Conservation (phyloP, 1,140 invertebrate species). For the Asobara japonica region DNA sequence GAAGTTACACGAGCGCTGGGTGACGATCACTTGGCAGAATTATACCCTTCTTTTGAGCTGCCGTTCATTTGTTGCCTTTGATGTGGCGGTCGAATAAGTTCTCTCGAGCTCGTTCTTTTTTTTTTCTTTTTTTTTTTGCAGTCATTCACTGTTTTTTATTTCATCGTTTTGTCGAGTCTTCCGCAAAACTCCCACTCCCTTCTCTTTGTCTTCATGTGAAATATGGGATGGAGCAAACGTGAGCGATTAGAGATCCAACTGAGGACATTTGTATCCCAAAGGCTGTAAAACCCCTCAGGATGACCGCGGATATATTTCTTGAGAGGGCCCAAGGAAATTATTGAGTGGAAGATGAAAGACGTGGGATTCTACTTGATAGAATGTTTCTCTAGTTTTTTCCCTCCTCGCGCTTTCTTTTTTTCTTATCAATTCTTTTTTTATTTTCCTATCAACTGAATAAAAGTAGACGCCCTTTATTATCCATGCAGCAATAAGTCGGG, state of each 20-base stretch:
- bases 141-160: background rate
- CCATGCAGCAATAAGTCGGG: too few species aligned
- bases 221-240: conserved; percentile 8
- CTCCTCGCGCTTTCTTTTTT: too few species aligned
- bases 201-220: background rate
- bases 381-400: background rate
- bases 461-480: too few species aligned
- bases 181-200: background rate
- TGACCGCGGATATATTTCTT: background rate
- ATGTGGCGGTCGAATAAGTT: conserved; percentile 13
- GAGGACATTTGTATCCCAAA: conserved; percentile 12
- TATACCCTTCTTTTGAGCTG: background rate
- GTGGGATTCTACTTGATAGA: background rate
- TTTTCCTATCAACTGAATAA: too few species aligned
- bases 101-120: background rate
- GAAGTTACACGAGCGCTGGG: background rate
- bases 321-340: background rate
- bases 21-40: conserved; percentile 11
- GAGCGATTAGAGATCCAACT: conserved; percentile 21
- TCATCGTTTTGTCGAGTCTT: background rate
- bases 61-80: conserved; percentile 23
- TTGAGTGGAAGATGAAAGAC: conserved; percentile 8
- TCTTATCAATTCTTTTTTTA: too few species aligned
- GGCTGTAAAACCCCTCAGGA: conserved; percentile 14
- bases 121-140: background rate